Percentiles rank a stretch among this genome's conserved stretches.
These are phyloP conservation scores for Tridacna crocea DNA, from an alignment of 2,888 invertebrate species.

Conservation along the genomic window DNA sequence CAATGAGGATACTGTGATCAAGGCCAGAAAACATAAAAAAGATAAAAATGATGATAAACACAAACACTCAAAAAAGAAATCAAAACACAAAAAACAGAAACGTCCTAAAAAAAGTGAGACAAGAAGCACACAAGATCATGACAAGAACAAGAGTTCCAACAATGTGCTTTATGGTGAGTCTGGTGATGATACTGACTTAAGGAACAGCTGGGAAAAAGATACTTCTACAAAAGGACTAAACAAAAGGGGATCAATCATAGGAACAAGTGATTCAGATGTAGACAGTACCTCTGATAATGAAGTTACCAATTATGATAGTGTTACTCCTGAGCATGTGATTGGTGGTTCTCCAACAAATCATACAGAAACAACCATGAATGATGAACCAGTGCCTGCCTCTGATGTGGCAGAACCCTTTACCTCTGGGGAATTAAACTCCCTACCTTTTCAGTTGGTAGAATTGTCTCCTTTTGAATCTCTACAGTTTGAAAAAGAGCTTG, in stretches of 20 bases:
- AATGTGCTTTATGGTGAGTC: neutral
- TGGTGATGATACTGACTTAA: neutral
- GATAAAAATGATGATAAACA: slow-evolving; percentile 15
- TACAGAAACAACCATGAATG: neutral
- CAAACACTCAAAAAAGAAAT: slow-evolving; percentile 53
- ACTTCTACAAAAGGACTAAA: neutral
- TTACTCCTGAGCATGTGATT: too few relatives aligned
- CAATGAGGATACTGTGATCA: neutral
- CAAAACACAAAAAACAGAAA: slow-evolving; percentile 62
- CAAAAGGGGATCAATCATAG: neutral
- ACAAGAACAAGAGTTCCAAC: neutral
- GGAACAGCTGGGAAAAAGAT: neutral
- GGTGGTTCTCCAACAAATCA: neutral
- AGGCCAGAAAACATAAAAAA: slow-evolving; percentile 16
- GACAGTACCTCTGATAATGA: slow-evolving; percentile 35
- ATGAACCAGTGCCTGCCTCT: neutral
- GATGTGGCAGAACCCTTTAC: neutral
- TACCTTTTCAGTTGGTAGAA: slow-evolving; percentile 51
- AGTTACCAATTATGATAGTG: too few relatives aligned
- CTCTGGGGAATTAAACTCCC: neutral
- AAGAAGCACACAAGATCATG: neutral
- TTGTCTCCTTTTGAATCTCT: slow-evolving; percentile 40
- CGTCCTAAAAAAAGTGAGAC: slow-evolving; percentile 39
- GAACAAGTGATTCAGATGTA: slow-evolving; percentile 52
- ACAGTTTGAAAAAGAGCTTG: slow-evolving; percentile 53